Conservation (phyloP, 2,113 vertebrate genomes). For the Desmodus rotundus region DNA sequence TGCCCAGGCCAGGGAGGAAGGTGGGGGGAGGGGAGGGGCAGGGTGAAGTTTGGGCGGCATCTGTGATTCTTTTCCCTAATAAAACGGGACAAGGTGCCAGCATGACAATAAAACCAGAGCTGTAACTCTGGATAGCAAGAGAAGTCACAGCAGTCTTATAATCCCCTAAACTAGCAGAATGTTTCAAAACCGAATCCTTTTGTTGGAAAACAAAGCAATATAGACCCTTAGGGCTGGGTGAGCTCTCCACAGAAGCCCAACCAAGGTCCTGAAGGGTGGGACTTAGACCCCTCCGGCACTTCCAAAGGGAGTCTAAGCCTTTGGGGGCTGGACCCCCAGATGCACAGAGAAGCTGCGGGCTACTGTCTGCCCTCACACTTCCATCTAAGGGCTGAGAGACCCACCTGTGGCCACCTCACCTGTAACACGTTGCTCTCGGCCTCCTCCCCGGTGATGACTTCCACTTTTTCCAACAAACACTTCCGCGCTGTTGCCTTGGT, state of each 20-base stretch:
- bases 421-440: conserved; percentile 98
- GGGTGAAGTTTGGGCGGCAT: neutral
- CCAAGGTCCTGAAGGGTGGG: neutral
- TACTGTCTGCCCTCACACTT: neutral
- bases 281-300: neutral
- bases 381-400: neutral
- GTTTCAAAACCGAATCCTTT: neutral
- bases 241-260: neutral
- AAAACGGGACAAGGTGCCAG: neutral
- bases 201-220: neutral
- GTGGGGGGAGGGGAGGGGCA: neutral
- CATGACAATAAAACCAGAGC: neutral
- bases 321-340: neutral
- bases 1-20: too few relatives aligned
- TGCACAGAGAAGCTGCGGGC: neutral
- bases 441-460: conserved; percentile 97
- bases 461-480: conserved; percentile 96
- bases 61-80: neutral
- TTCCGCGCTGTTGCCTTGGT: conserved; percentile 98
- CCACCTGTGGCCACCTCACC: conserved; percentile 77
- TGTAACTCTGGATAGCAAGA: neutral
- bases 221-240: too few relatives aligned
- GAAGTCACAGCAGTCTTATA: neutral
- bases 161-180: neutral
- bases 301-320: neutral